Evolutionary conservation across 2,797 vertebrate genomes (phyloP).

Genomic region (Paguma larvata): DNA sequence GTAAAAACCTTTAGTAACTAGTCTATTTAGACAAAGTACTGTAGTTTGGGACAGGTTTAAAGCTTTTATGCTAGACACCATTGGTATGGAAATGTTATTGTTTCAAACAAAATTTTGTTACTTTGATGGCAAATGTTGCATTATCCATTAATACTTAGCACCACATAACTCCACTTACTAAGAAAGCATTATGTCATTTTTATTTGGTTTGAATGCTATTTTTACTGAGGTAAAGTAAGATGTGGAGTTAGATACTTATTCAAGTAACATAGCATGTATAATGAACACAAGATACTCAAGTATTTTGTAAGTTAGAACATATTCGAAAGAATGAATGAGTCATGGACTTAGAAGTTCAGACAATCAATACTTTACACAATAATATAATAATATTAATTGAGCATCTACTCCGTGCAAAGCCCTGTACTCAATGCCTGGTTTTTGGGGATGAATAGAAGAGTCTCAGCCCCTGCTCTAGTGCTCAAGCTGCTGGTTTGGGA

Average conservation of each 20-base stretch:
- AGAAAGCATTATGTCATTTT: background rate
- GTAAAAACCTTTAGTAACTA: background rate
- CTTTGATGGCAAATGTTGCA: background rate
- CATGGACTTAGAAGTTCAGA: constrained; percentile 29
- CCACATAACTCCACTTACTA: constrained; percentile 35
- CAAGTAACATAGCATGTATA: background rate
- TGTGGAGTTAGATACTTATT: constrained; percentile 3
- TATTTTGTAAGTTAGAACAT: constrained; percentile 46
- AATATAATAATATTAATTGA: background rate
- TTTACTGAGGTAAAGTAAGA: constrained; percentile 37
- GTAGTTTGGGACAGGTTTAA: background rate
- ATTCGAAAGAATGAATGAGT: constrained; percentile 21
- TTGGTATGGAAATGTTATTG: background rate
- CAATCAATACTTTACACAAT: background rate
- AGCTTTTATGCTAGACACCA: constrained; percentile 33
- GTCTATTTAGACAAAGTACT: constrained; percentile 20
- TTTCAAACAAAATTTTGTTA: constrained; percentile 43
- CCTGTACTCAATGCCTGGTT: background rate
- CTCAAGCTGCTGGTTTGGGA: background rate
- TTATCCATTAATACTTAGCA: background rate
- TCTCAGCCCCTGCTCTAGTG: background rate
- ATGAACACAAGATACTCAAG: background rate
- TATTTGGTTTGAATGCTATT: background rate
- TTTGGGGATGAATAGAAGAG: background rate
- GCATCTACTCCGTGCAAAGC: background rate